phyloP scores from a whole-genome alignment of 2,797 vertebrate genomes.

The Macropodus opercularis region DNA sequence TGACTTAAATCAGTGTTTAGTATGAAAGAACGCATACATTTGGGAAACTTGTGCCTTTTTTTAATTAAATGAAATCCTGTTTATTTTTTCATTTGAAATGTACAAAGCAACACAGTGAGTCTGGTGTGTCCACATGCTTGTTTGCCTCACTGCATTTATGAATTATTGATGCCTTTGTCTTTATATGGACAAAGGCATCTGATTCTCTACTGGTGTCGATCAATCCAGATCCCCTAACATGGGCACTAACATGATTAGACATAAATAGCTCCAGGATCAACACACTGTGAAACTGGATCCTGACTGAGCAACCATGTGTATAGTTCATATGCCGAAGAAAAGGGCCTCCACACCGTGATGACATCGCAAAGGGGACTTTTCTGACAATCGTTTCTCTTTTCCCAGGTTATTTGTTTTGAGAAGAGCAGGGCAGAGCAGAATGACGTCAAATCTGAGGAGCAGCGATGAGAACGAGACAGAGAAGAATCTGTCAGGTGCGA shows the following conservation, averaged over 20 bases:
- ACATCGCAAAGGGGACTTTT: too few species aligned
- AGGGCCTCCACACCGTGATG: too few species aligned
- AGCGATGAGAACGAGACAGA: background rate
- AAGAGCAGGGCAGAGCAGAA: constrained; percentile 12
- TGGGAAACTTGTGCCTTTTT: too few species aligned
- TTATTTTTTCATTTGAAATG: too few species aligned
- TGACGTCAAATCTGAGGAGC: constrained; percentile 17
- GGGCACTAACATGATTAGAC: constrained; percentile 80
- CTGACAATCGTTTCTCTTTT: too few species aligned
- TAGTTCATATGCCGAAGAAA: constrained; percentile 57
- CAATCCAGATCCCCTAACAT: constrained; percentile 78
- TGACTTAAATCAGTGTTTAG: too few species aligned
- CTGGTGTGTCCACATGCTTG: too few species aligned
- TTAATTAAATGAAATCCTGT: too few species aligned
- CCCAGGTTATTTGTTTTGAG: constrained; percentile 16
- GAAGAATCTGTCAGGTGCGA: background rate
- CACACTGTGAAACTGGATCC: constrained; percentile 73
- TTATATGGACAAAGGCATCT: constrained; percentile 71
- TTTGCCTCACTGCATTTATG: too few species aligned
- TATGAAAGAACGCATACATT: too few species aligned
- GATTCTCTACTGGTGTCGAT: constrained; percentile 74
- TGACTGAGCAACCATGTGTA: constrained; percentile 50
- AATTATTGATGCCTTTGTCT: constrained; percentile 60
- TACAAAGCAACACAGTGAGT: too few species aligned
- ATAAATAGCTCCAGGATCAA: constrained; percentile 77